Conservation (phyloP, 2,888 invertebrate genomes). For the Dascillus cervinus region DNA sequence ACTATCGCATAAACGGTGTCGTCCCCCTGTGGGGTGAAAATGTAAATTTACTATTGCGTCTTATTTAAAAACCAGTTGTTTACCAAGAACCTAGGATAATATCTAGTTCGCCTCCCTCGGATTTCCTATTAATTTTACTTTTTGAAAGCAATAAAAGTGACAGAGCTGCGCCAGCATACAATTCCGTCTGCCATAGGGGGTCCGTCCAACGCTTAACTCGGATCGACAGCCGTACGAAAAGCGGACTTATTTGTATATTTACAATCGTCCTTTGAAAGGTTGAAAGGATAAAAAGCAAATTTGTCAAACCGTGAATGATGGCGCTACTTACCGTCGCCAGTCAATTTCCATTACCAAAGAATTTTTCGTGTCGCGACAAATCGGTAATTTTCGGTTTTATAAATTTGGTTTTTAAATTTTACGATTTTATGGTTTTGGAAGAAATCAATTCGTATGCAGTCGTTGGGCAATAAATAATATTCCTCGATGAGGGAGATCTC, state of each 20-base stretch:
- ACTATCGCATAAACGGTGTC: no score
- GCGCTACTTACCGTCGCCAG: neutral
- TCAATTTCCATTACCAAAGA: neutral
- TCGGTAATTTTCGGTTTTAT: no score
- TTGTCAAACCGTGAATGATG: slow-evolving; percentile 14
- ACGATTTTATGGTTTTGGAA: neutral
- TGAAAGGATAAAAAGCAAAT: slow-evolving; percentile 10
- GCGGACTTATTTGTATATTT: slow-evolving; percentile 16
- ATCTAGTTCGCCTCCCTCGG: slow-evolving; percentile 8
- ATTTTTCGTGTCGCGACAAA: neutral
- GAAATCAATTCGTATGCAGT: slow-evolving; percentile 1
- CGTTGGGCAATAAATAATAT: slow-evolving; percentile 5
- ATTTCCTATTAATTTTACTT: slow-evolving; percentile 20
- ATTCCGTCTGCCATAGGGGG: slow-evolving; percentile 9
- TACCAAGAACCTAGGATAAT: slow-evolving; percentile 6
- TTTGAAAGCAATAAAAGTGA: slow-evolving; percentile 23
- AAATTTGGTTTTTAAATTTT: no score
- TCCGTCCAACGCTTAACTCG: slow-evolving; percentile 9
- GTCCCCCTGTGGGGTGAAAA: no score
- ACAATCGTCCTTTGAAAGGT: slow-evolving; percentile 12
- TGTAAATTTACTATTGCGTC: no score
- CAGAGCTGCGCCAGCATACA: slow-evolving; percentile 13
- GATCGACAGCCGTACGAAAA: slow-evolving; percentile 9
- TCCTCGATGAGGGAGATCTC: slow-evolving; percentile 1
- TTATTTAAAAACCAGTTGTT: no score